Evolutionary conservation across 1,140 invertebrate genomes (phyloP).

Genomic region (Drosophila pallidifrons): DNA sequence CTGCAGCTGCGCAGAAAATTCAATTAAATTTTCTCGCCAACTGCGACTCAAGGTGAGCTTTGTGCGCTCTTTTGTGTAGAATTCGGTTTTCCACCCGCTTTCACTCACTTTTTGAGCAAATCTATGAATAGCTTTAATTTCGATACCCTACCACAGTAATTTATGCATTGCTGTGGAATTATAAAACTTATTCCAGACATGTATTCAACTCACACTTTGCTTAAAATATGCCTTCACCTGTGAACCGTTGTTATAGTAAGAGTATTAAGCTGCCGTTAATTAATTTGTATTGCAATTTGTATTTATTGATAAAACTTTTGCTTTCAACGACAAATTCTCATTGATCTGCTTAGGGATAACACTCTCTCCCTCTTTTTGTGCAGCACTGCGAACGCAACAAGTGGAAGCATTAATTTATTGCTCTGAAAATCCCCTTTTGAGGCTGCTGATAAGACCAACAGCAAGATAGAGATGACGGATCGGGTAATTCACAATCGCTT

Average conservation of each 20-base stretch:
- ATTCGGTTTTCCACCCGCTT: conserved; percentile 16
- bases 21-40: conserved; percentile 52
- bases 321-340: background rate
- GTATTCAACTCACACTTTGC: too few relatives aligned
- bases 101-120: background rate
- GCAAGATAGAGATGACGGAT: conserved; percentile 23
- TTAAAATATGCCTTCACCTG: too few relatives aligned
- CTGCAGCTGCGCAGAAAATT: conserved; percentile 76
- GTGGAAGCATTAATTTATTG: conserved; percentile 2
- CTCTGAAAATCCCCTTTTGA: conserved; percentile 11
- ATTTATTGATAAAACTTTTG: background rate
- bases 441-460: conserved; percentile 52
- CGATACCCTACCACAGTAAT: background rate
- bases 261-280: background rate
- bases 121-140: background rate
- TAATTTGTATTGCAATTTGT: too few relatives aligned
- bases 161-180: background rate
- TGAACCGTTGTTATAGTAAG: background rate
- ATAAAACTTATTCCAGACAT: background rate
- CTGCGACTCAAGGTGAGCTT: conserved; percentile 57
- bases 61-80: conserved; percentile 36
- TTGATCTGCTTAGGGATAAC: background rate
- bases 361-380: background rate
- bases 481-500: conserved; percentile 47
- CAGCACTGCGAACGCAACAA: conserved; percentile 32